A percentile compares a stretch with the other conserved stretches of the same genome.
These are phyloP conservation scores for Eilema caniola DNA, from an alignment of 2,888 invertebrate genomes.

Conservation along the genomic window DNA sequence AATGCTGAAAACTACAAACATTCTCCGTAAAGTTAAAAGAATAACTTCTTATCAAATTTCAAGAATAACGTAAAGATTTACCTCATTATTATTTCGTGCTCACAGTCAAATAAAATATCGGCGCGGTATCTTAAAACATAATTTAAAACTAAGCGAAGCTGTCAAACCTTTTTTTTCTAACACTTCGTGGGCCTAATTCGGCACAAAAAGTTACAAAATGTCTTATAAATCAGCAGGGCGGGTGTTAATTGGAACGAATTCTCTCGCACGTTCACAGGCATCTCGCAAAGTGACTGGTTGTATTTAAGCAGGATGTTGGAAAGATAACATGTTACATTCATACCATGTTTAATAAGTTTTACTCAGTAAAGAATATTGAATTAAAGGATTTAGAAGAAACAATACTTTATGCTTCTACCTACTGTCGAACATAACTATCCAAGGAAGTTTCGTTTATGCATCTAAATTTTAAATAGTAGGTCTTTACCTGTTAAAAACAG, in stretches of 20 bases:
- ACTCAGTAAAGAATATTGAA: background rate
- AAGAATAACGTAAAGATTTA: slow-evolving; percentile 21
- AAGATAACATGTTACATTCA: slow-evolving; percentile 15
- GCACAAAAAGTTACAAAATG: slow-evolving; percentile 74
- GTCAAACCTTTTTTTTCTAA: slow-evolving; percentile 65
- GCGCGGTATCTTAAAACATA: slow-evolving; percentile 31
- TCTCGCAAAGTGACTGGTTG: slow-evolving; percentile 37
- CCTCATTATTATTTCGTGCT: slow-evolving; percentile 25
- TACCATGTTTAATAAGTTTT: background rate
- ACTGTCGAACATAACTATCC: too few relatives aligned
- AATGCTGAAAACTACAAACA: background rate
- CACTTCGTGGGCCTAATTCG: slow-evolving; percentile 72
- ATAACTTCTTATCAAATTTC: too few relatives aligned
- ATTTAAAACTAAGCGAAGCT: slow-evolving; percentile 50
- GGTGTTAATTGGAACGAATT: slow-evolving; percentile 85
- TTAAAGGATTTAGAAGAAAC: background rate
- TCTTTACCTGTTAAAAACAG: too few relatives aligned
- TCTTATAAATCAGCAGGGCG: slow-evolving; percentile 76
- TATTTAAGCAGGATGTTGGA: slow-evolving; percentile 20
- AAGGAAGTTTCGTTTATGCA: too few relatives aligned
- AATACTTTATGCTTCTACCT: background rate
- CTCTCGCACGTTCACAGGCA: slow-evolving; percentile 64
- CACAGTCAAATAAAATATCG: slow-evolving; percentile 26
- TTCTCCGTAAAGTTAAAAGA: background rate
- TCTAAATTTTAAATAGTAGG: too few relatives aligned